Evolutionary conservation across 2,113 vertebrate genomes (phyloP), one percentile per base, ranked within the genome.

Genomic region (Tetrax tetrax): DNA sequence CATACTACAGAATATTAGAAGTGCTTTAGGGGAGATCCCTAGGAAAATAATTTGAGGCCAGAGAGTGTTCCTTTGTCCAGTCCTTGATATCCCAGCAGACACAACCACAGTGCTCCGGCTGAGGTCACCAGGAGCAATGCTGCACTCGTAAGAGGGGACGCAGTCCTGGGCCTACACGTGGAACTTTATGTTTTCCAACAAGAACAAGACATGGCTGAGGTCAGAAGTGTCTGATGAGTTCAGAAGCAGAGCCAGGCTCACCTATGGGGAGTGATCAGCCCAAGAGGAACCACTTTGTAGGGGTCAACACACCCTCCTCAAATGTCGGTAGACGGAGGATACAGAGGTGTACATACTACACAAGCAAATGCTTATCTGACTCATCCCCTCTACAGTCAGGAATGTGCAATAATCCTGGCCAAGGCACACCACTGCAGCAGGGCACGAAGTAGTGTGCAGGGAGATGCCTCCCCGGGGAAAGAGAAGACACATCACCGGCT

Each of bases 301-400:
- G 6, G 16, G 12, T 56, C 69, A 66, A 57, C 10, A 29, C 16
- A 35, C 51, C 18, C 48, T 70, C 41, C 56, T 63, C 60, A 53
- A 3, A n/a, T 51, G 24, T 29, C 2, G 12, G 33, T 4, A 84
- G 33, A 45, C 1, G 5, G 38, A 68, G 11, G 0, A 0, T 6
- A 31, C 6, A 33, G 25, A 47, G 5, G 27, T 7, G 17, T 6
- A 72, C 23, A 17, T 4, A 35, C 35, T 19, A 68, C 31, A 35
- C 0, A 0, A 5, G 18, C 59, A 83, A 80, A 83, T 21, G 33
- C 60, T 82, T 51, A 35, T 51, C 28, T 18, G 20, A 13, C 29
- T 57, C 4, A 0, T 7, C 64, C 13, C 28, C 38, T 56, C 51
- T 56, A 72, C 50, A 64, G 27, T 7, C 22, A 3, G 37, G n/a